Conservation (phyloP, 2,888 invertebrate genomes). For the Adineta ricciae region DNA sequence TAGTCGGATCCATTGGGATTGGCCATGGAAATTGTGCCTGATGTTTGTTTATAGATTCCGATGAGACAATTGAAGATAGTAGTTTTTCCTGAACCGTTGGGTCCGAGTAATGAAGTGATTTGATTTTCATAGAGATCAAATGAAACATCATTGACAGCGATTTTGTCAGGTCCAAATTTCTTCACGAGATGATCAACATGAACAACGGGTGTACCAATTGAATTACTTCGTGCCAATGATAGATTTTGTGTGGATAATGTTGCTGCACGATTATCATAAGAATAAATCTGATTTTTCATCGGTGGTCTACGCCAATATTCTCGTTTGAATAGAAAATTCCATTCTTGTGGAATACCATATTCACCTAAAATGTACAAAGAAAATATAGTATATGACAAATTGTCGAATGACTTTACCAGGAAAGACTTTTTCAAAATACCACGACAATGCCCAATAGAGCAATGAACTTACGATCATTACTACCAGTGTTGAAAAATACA, state of each 20-base stretch:
- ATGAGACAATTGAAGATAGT: not conserved
- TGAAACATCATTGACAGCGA: not conserved
- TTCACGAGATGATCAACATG: not conserved
- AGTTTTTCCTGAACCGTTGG: not conserved
- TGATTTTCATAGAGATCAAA: not conserved
- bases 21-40: not conserved
- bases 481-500: not conserved
- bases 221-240: not conserved
- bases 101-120: not conserved
- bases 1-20: not conserved
- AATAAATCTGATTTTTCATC: not conserved
- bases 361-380: not conserved
- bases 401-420: not conserved
- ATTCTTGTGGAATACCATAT: not conserved
- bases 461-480: not conserved
- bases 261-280: not conserved
- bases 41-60: slow-evolving; percentile 14
- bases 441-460: not conserved
- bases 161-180: not conserved
- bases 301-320: not conserved
- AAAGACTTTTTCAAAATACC: not conserved
- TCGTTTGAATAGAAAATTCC: not conserved
- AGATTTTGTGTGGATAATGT: not conserved
- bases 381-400: too few relatives aligned
- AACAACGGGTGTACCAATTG: not conserved